Percentiles rank a stretch among this genome's conserved stretches.
phyloP scores from a whole-genome alignment of 2,888 invertebrate species.

The Mystacides longicornis region DNA sequence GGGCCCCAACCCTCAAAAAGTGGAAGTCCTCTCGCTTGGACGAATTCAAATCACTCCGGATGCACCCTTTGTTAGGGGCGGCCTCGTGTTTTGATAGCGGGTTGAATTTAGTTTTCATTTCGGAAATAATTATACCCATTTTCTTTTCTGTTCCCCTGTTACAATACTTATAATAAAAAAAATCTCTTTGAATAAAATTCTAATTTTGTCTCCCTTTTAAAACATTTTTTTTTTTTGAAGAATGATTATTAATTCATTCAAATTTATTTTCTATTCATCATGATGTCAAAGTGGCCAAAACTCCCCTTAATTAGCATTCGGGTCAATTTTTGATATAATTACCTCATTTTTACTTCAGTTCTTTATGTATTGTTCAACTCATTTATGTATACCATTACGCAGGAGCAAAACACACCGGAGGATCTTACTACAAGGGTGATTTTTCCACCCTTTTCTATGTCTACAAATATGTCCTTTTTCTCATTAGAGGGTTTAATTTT shows the following conservation, averaged over 20 bases:
- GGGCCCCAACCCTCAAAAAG: constrained; percentile 5
- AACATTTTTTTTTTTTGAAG: neutral
- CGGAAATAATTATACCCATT: constrained; percentile 25
- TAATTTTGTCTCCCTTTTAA: neutral
- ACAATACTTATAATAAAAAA: neutral
- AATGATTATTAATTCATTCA: neutral
- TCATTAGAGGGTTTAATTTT: too few species aligned
- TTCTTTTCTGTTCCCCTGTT: neutral
- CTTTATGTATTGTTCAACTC: too few species aligned
- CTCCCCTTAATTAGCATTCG: too few species aligned
- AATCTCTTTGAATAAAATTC: neutral
- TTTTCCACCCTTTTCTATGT: too few species aligned
- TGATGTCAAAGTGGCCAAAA: neutral
- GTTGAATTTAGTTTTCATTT: constrained; percentile 25
- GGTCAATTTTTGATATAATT: too few species aligned
- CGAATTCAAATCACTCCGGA: constrained; percentile 25
- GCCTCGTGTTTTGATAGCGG: constrained; percentile 24
- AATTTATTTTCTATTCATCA: neutral
- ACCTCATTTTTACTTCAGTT: too few species aligned
- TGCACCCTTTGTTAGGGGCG: constrained; percentile 26
- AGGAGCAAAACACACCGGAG: too few species aligned
- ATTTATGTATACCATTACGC: too few species aligned
- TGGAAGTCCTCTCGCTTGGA: constrained; percentile 18
- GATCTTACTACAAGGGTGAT: too few species aligned
- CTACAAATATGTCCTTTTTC: too few species aligned